Evolutionary conservation across 2,113 vertebrate species (phyloP).

Genomic region (Chrysochloris asiatica): DNA sequence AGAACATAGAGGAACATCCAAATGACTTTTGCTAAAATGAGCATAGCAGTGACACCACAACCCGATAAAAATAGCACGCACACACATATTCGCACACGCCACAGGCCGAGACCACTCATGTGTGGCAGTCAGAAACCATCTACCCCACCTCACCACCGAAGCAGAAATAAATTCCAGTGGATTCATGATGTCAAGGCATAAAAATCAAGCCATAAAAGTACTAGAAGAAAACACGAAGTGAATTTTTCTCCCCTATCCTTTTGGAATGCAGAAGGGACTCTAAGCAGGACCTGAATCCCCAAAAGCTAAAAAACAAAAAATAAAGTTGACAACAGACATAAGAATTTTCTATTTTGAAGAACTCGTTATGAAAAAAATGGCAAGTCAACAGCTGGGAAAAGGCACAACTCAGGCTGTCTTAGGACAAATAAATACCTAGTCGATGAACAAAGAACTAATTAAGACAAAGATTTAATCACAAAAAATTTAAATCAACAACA

Average conservation of each 20-base stretch:
- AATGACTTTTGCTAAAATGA: slow-evolving; percentile 18
- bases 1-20: neutral
- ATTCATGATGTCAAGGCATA: neutral
- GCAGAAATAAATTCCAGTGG: neutral
- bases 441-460: neutral
- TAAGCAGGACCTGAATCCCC: neutral
- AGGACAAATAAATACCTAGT: neutral
- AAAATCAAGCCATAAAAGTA: slow-evolving; percentile 25
- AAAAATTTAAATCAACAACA: no score
- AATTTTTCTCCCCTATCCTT: neutral
- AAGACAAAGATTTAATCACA: no score
- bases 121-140: fast-evolving
- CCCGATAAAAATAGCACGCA: neutral
- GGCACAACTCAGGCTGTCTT: neutral
- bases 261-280: neutral
- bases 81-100: neutral
- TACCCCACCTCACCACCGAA: fast-evolving
- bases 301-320: neutral
- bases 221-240: slow-evolving; percentile 15
- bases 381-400: neutral
- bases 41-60: neutral
- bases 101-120: fast-evolving
- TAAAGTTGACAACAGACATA: neutral
- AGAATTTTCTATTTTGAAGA: no score
- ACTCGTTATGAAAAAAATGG: neutral